Percentiles rank a stretch among this genome's conserved stretches.
Evolutionary conservation across 2,797 vertebrate genomes (phyloP).

Genomic region (Oreortyx pictus): DNA sequence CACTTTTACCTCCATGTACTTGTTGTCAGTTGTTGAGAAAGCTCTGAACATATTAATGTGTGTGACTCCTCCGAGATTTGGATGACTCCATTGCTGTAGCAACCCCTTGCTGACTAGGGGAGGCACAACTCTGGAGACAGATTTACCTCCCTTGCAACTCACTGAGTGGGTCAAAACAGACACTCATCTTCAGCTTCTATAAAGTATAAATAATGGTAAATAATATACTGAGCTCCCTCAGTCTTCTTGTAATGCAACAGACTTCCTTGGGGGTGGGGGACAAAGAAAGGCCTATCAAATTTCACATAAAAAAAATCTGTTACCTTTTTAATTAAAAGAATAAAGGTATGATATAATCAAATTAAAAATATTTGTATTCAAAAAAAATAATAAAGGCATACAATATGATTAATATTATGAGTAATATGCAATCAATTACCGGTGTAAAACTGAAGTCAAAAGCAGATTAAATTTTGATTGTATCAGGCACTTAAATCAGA

Average conservation of each 20-base stretch:
- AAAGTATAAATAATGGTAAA: neutral
- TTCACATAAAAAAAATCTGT: fast-evolving
- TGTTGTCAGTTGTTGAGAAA: too few species aligned
- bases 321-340: neutral
- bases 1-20: too few species aligned
- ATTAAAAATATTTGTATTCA: neutral
- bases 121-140: too few species aligned
- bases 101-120: too few species aligned
- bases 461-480: conserved; percentile 26
- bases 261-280: neutral
- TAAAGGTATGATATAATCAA: neutral
- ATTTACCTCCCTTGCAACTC: too few species aligned
- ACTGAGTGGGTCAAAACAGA: neutral
- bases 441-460: conserved; percentile 18
- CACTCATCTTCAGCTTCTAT: neutral
- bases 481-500: neutral
- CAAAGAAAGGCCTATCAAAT: neutral
- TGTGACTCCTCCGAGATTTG: too few species aligned
- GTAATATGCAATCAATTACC: neutral
- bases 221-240: neutral
- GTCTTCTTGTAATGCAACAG: neutral
- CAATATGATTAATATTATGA: neutral
- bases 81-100: too few species aligned
- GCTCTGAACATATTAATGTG: too few species aligned
- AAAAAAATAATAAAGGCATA: neutral